phyloP scores from a whole-genome alignment of 1,140 invertebrate species.

The Aphelenchoides avenae region DNA sequence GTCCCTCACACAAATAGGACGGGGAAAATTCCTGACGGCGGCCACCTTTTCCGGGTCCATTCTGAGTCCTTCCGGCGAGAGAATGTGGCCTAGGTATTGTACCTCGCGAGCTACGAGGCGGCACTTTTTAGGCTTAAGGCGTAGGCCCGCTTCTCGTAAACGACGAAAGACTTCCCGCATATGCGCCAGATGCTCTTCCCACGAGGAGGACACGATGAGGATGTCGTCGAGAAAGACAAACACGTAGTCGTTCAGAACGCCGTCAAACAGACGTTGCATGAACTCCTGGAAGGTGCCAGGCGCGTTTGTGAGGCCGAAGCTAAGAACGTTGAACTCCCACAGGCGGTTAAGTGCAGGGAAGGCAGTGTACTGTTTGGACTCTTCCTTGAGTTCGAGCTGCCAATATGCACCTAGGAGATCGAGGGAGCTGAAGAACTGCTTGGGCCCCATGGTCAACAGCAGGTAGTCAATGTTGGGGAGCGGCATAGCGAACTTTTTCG shows the following conservation, averaged over 20 bases:
- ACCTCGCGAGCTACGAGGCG: constrained; percentile 38
- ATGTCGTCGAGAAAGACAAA: constrained; percentile 64
- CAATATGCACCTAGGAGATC: constrained; percentile 53
- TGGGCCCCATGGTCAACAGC: constrained; percentile 54
- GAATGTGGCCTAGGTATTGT: constrained; percentile 29
- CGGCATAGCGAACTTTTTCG: constrained; percentile 63
- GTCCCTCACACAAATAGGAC: background rate
- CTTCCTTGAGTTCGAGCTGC: constrained; percentile 29
- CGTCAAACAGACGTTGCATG: constrained; percentile 60
- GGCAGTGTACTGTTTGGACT: constrained; percentile 27
- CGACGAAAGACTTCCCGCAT: constrained; percentile 42
- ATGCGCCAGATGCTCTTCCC: constrained; percentile 45
- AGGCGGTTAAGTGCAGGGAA: constrained; percentile 51
- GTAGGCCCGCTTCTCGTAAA: constrained; percentile 37
- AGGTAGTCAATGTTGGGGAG: constrained; percentile 63
- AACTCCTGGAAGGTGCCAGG: constrained; percentile 62
- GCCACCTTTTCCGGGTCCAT: constrained; percentile 22
- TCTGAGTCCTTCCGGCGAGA: constrained; percentile 21
- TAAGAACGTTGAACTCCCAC: constrained; percentile 60
- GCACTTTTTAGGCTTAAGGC: constrained; percentile 51
- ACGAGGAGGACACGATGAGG: constrained; percentile 49
- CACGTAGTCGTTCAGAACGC: constrained; percentile 25
- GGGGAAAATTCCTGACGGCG: constrained; percentile 9
- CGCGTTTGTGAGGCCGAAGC: constrained; percentile 62
- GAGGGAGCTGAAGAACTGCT: constrained; percentile 55